Evolutionary conservation across 2,888 invertebrate species (phyloP).

Genomic region (Spisula subtruncata): DNA sequence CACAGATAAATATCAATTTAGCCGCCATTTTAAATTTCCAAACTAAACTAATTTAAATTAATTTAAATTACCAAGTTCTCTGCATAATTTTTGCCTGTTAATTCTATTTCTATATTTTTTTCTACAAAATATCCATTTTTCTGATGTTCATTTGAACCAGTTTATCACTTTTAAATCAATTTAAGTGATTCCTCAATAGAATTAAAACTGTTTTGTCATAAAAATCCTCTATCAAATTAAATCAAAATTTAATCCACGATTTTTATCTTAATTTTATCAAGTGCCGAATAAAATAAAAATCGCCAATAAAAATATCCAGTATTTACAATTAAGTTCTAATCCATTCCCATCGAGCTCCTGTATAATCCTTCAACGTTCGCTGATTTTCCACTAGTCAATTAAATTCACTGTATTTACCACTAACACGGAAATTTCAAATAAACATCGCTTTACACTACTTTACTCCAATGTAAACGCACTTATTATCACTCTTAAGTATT

Average conservation of each 20-base stretch:
- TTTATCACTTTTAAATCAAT: constrained; percentile 8
- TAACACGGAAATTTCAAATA: constrained; percentile 34
- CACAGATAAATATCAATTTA: constrained; percentile 41
- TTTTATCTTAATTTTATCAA: constrained; percentile 17
- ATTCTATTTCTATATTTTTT: neutral
- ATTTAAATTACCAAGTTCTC: neutral
- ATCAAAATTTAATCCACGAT: constrained; percentile 10
- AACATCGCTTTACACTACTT: constrained; percentile 37
- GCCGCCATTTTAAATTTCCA: constrained; percentile 16
- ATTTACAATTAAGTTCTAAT: constrained; percentile 22
- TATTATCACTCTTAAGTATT: constrained; percentile 30
- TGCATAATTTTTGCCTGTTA: neutral
- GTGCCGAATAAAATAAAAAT: constrained; percentile 26
- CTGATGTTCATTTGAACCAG: neutral
- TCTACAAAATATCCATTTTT: constrained; percentile 5
- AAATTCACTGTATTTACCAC: neutral
- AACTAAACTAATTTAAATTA: too few relatives aligned
- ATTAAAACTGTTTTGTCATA: neutral
- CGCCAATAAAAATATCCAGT: neutral
- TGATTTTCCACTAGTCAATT: neutral
- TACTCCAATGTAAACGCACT: constrained; percentile 28
- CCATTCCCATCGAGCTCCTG: neutral
- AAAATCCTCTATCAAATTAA: neutral
- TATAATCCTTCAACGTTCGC: constrained; percentile 35
- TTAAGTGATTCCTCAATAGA: constrained; percentile 4